Evolutionary conservation across 1,140 invertebrate genomes (phyloP), one percentile per base, ranked within the genome.

Genomic region (Zaprionus africanus): DNA sequence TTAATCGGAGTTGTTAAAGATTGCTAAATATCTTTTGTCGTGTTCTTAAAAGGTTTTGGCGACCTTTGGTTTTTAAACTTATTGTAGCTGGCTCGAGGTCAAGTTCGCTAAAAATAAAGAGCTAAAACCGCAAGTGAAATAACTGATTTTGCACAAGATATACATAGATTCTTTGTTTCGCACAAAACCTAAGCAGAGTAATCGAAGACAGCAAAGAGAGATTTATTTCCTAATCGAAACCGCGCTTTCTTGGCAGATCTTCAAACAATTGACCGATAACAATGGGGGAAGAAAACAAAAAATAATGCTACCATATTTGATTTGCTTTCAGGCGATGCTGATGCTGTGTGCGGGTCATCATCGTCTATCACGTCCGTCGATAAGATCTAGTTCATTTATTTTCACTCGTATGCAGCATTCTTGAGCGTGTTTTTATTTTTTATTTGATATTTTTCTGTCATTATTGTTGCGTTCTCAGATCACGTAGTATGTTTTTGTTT

Each of bases 331-430:
- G 12, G 1, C 19, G 46, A 24, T 22, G 7, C 9, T 12, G 22
- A 51, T 51, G 41, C 41, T 46, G 41, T 46, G n/a, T 51, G 46
- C 46, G 17, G 46, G 11, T 12, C 46, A 22, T 22, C 22, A 22
- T 49, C 62, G 59, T 31, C 64, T 28, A 34, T 54, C 59, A 62
- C 38, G 28, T 43, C 31, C 34, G 19, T 17, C 71, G 71, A 68
- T 62, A 62, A 60, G 51, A 74, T 74, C 71, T 69, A 74, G 58
- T 69, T 74, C 61, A 74, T 57, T 22, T 28, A 69, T 57, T 22
- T 28, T 26, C 51, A 22, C 68, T 56, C 58, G 17, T 43, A 34
- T 66, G 65, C 57, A 34, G 71, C 65, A 69, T 74, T 61, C 65
- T 60, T 68, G 7, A 22, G 24, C 57, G 57, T 38, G 36, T 46